Evolutionary conservation across 2,113 vertebrate genomes (phyloP).

Genomic region (Otis tarda): DNA sequence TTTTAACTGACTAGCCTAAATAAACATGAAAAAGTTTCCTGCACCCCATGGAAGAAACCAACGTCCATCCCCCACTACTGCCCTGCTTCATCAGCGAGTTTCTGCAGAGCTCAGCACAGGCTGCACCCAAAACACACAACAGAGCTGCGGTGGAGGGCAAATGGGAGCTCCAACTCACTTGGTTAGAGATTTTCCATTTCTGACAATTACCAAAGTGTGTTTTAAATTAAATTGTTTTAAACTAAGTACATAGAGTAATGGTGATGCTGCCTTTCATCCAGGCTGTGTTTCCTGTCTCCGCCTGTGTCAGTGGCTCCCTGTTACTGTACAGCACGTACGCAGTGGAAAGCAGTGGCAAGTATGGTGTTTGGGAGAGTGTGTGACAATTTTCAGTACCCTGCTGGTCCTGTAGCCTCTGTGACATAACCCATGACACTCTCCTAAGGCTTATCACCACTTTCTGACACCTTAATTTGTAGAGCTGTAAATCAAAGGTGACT

Average conservation of each 20-base stretch:
- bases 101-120: neutral
- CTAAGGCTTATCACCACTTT: neutral
- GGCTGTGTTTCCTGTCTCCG: neutral
- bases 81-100: neutral
- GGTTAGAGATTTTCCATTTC: neutral
- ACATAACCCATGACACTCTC: neutral
- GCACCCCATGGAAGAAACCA: neutral
- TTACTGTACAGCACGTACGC: neutral
- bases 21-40: neutral
- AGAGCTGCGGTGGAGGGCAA: neutral
- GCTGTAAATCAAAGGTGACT: neutral
- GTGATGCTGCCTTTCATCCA: neutral
- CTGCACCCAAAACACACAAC: neutral
- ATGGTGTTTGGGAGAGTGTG: neutral
- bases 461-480: neutral
- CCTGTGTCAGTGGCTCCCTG: neutral
- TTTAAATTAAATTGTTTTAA: neutral
- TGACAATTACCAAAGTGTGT: neutral
- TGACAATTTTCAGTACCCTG: neutral
- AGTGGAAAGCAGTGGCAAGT: neutral
- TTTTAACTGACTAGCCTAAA: neutral
- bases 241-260: neutral
- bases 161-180: neutral
- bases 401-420: neutral
- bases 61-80: no score